Base-by-base conservation (phyloP, 1,140 invertebrate species). In the Drosophila novamexicana region DNA sequence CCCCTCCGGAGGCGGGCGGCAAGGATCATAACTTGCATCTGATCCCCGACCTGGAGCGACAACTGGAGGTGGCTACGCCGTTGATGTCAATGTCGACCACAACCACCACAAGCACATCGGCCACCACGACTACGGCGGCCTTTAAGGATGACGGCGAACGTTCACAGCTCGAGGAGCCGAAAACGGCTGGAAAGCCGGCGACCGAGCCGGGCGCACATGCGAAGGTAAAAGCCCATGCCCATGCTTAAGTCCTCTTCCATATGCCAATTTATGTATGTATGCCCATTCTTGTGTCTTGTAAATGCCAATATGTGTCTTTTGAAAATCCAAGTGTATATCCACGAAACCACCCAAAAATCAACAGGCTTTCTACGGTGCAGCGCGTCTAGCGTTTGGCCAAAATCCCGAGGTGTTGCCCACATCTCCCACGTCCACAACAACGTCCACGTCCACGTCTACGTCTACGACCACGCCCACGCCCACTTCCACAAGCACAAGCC, bases 351-450 rank as follows among this genome's bases (percentile, higher is more conserved):
- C 79, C 74, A 89, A 88, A 89, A 90, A 90, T 54, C 84, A 78
- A 91, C 78, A 89, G 88, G 77, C 81, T 68, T 91, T 91, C 77
- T 84, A 92, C 71, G 91, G 91, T 53, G 91, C 91, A 36, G 91
- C 91, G 49, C 90, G 91, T 57, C 78, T 92, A 47, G 90, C 91
- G 7, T 92, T 91, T 63, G 91, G 91, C 47, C 91, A 92, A 69
- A 91, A 92, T 77, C 91, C 91, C 5, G 90, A 92, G 66, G 86
- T 91, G 49, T 78, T 90, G 61, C 80, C 90, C 22, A 91, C 82
- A 39, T 81, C 86, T 12, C 79, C 89, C 12, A 81, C 81, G n/a
- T 62, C 85, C 6, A 75, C 82, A n/a, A 74, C 89, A 7, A 75
- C 82, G 9, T 77, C 80, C 6, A 76, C 84, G 16, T 49, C 77